Conservation (phyloP, 2,888 invertebrate genomes). For the Eupithecia centaureata region DNA sequence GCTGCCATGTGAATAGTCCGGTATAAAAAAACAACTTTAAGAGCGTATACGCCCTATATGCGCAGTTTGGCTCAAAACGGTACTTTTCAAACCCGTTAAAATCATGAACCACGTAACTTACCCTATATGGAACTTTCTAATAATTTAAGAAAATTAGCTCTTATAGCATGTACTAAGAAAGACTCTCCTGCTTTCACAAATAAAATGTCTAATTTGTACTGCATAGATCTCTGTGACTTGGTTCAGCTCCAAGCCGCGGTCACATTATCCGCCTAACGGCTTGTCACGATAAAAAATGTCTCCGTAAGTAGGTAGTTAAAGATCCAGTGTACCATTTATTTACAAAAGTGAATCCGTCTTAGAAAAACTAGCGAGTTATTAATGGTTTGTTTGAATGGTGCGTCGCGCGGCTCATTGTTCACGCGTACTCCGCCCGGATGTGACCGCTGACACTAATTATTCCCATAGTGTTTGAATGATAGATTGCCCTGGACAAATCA, state of each 20-base stretch:
- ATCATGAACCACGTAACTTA: no score
- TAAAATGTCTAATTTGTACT: conserved; percentile 22
- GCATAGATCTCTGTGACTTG: conserved; percentile 20
- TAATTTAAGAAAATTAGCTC: not conserved
- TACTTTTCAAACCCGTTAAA: no score
- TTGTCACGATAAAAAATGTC: conserved; percentile 70
- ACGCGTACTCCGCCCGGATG: conserved; percentile 77
- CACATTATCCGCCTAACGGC: conserved; percentile 68
- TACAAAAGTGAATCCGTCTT: conserved; percentile 79
- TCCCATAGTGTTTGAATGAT: conserved; percentile 82
- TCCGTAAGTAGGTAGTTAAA: conserved; percentile 81
- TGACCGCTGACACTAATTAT: conserved; percentile 83
- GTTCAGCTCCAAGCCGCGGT: conserved; percentile 45
- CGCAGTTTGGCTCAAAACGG: no score
- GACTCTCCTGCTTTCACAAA: conserved; percentile 14
- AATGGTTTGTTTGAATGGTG: conserved; percentile 83
- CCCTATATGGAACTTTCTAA: no score
- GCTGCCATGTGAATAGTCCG: no score
- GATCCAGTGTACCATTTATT: conserved; percentile 80
- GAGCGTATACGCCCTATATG: no score
- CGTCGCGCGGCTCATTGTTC: conserved; percentile 79
- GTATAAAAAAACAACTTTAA: no score
- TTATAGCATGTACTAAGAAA: not conserved
- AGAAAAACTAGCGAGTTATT: conserved; percentile 82
- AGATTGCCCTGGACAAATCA: conserved; percentile 83